Base-by-base conservation (phyloP, 2,888 invertebrate species). In the Eledona agricola region DNA sequence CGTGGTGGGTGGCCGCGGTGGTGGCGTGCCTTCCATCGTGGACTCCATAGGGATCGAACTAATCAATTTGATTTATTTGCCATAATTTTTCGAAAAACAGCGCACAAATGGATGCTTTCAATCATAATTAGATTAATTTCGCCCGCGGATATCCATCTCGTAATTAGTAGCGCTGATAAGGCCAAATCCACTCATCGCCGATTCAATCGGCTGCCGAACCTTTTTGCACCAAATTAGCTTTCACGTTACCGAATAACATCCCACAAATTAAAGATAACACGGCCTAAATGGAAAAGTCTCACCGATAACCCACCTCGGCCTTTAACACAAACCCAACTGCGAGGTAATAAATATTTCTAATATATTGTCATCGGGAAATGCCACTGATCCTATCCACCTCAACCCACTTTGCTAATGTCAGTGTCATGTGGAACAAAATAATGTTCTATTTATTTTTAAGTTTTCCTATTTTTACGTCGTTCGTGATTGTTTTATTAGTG, bases 1-100 rank as follows among this genome's bases (percentile, higher is more conserved):
- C 53, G 25, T 42, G 7, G 47, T 53, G 53, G 53, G 53, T 53
- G 53, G 53, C 42, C 47, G 53, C 29, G 3, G 9, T 9, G 16
- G 38, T 52, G 13, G 43, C 51, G 35, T 52, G 52, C 31, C 19
- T n/a, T n/a, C 9, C 19, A 16, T 20, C 37, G 37, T 28, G 28
- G 35, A 43, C 23, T 34, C 28, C 43, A 19, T 9, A 23, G 51
- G 51, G 51, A 34, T 34, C 32, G 20, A 15, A 25, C 34, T 51
- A 51, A 51, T 51, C 51, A 51, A 32, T 51, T 51, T 51, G 51
- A 51, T 51, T 51, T 51, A 51, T 51, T 51, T 43, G 43, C 43
- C 35, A 51, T 43, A 43, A 34, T 51, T 51, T 51, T 51, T 34
- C 11, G 32, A 26, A 42, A 34, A 29, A 38, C 22, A 15, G 20